Base-by-base conservation (phyloP, 1,140 invertebrate species). In the Musca vetustissima region DNA sequence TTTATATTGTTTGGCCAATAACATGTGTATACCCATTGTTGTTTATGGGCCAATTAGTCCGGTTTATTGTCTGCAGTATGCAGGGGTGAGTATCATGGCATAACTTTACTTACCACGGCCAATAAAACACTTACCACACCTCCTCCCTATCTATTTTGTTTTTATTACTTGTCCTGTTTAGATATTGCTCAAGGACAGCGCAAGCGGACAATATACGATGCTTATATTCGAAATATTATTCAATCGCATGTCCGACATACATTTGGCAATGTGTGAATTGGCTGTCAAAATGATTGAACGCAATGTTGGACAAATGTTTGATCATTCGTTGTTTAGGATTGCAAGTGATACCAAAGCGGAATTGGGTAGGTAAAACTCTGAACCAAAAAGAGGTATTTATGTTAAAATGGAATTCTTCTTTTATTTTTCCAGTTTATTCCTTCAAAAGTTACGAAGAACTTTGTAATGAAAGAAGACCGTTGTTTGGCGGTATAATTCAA, bases 261-360 rank as follows among this genome's bases (percentile, higher is more conserved):
- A 72, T 22, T 52, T 69, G 25, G 36, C 52, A 22, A 64, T 72
- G 21, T 69, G 70, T 52, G 70, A 72, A 67, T 47, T 67, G n/a
- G 68, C 61, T 6, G 48, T 47, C 6, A 48, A 52, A 53, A 15
- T 69, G n/a, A 69, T 71, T 55, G 64, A 69, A 32, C 15, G 43
- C n/a, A 19, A n/a, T 36, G 15, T 14, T 9, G 70, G 61, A 2
- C 55, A 69, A 50, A 53, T 68, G 8, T 19, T 21, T 17, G 4
- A 59, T 8, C 59, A 71, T 59, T 28, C 24, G 17, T 11, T 71
- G 14, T 28, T 69, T 25, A 50, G 68, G 9, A 21, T 69, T 17
- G 15, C 43, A 15, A 64, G 21, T 64, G 67, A 64, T 43, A 52
- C 21, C 36, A 59, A 50, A 52, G 67, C 67, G 4, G 67, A 64